phyloP scores from a whole-genome alignment of 92 coral and sea anemone species.

The Diadumene lineata region DNA sequence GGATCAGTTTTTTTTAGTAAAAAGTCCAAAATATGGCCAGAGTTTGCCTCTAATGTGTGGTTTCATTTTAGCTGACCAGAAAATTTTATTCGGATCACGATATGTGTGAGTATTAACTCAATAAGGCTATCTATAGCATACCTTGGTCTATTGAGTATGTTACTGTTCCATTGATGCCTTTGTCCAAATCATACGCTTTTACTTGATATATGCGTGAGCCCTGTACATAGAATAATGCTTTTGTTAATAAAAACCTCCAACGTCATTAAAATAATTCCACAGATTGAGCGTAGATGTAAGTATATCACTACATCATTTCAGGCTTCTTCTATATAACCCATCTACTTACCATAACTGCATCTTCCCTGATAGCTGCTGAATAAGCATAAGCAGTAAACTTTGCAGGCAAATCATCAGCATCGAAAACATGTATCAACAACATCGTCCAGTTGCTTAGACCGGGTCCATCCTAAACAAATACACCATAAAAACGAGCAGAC shows the following conservation, averaged over 20 bases:
- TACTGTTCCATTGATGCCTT: slow-evolving; percentile 50
- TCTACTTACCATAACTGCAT: slow-evolving; percentile 24
- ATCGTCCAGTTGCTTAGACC: slow-evolving; percentile 42
- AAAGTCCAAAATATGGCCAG: too few species aligned
- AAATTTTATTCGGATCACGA: too few species aligned
- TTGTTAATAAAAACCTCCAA: neutral
- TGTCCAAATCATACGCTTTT: slow-evolving; percentile 51
- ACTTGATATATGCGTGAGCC: slow-evolving; percentile 49
- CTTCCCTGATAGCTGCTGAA: slow-evolving; percentile 21
- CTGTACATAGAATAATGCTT: slow-evolving; percentile 29
- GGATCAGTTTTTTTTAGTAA: too few species aligned
- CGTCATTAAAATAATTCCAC: too few species aligned
- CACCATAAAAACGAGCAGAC: neutral
- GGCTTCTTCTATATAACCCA: too few species aligned
- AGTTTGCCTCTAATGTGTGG: too few species aligned
- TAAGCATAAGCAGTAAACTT: slow-evolving; percentile 30
- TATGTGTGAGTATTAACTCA: too few species aligned
- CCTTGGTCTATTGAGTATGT: slow-evolving; percentile 58
- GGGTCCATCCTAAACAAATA: slow-evolving; percentile 17
- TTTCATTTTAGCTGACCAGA: too few species aligned
- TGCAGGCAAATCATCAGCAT: slow-evolving; percentile 43
- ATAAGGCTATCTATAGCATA: too few species aligned
- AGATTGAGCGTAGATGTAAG: too few species aligned
- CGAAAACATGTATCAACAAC: slow-evolving; percentile 5
- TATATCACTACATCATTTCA: too few species aligned